Evolutionary conservation across 2,113 vertebrate species (phyloP), one percentile per base, ranked within the genome.

Genomic region (Pedetes capensis): DNA sequence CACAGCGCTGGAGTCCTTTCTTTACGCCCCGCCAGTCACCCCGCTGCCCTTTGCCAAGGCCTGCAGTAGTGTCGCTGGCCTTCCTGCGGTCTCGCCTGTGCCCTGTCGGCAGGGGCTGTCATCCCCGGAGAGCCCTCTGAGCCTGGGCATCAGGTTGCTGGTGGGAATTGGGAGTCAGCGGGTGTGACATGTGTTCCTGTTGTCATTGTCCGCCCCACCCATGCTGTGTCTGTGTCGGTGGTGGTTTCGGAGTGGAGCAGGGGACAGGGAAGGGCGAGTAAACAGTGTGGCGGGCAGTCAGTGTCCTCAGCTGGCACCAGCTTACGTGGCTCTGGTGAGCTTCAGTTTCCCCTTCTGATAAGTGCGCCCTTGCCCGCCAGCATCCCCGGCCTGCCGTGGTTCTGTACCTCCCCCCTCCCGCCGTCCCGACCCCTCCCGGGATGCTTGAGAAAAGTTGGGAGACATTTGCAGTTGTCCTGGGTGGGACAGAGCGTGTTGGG

Each of bases 251-350:
- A 53, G 16, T 57, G 20, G 42, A 53, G 47, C 17, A 1, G 37
- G 78, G 22, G 16, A 39, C n/a, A 47, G 39, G 27, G 42, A 14
- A 57, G 25, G 57, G 22, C 42, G 61, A 76, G 37, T 25, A 17
- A 32, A 12, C 0, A 0, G 32, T 32, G 3, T n/a, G n/a, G n/a
- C n/a, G n/a, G n/a, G n/a, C n/a, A n/a, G 61, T 49, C 42, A 27
- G 5, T 20, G 61, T 51, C 29, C 2, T 29, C 1, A 1, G 6
- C 75, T 53, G 51, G 27, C 14, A 1, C 57, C 34, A 13, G 13
- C 13, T 20, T 44, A 6, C 74, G n/a, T n/a, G n/a, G n/a, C n/a
- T n/a, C n/a, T n/a, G n/a, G n/a, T 72, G 57, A 12, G 20, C 23
- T 63, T 95, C 37, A 18, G 42, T 80, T 74, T 89, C 23, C 57